Evolutionary conservation across 2,888 invertebrate genomes (phyloP).

Genomic region (Sminthurides aquaticus): DNA sequence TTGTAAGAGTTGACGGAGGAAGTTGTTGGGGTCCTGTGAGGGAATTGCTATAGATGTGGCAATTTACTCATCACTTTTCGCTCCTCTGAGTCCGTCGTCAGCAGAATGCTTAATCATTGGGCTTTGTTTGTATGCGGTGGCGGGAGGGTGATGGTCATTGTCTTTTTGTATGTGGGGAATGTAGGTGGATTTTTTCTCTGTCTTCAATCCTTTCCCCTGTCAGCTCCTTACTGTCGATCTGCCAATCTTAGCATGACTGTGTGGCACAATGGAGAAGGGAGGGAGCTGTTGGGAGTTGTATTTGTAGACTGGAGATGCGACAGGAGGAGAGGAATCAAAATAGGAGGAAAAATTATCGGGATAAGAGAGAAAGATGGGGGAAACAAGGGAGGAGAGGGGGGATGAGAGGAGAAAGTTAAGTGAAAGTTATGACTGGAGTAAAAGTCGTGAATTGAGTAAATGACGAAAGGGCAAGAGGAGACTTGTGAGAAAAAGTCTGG

Average conservation of each 20-base stretch:
- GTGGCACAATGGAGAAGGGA: neutral
- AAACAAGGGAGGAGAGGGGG: no score
- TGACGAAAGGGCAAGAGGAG: neutral
- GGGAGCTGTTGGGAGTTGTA: no score
- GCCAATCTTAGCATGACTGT: neutral
- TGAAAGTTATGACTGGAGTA: neutral
- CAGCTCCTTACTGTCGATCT: neutral
- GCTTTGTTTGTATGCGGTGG: slow-evolving; percentile 1
- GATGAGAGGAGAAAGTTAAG: neutral
- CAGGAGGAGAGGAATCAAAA: no score
- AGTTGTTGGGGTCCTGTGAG: no score
- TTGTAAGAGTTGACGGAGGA: neutral
- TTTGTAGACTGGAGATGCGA: no score
- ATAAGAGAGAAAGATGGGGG: no score
- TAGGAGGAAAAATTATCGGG: no score
- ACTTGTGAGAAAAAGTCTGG: neutral
- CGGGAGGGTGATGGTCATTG: neutral
- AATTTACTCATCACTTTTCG: slow-evolving; percentile 27
- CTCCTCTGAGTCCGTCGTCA: slow-evolving; percentile 27
- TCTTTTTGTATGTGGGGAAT: neutral
- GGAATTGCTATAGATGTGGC: slow-evolving; percentile 6
- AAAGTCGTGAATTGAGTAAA: neutral
- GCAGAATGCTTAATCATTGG: slow-evolving; percentile 24
- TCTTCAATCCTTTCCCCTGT: neutral
- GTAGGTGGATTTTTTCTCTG: neutral